Conservation (phyloP, 2,888 invertebrate species). For the Lepas anatifera region DNA sequence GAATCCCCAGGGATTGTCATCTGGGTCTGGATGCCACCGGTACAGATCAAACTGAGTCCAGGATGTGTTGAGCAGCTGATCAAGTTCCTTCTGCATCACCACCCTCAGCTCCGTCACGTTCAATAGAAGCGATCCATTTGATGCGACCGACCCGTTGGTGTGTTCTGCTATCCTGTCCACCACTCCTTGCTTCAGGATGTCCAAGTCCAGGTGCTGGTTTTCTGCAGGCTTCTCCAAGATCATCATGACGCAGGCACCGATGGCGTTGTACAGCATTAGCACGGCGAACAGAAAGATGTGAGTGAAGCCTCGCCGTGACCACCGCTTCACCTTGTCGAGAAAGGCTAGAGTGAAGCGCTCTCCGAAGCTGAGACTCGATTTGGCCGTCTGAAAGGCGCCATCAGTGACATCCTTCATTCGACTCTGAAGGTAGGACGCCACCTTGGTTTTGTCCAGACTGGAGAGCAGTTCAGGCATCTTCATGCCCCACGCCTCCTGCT, state of each 20-base stretch:
- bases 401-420: conserved; percentile 21
- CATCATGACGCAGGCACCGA: conserved; percentile 68
- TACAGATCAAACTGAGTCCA: conserved; percentile 31
- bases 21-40: conserved; percentile 33
- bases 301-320: conserved; percentile 76
- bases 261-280: conserved; percentile 60
- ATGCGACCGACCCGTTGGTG: neutral
- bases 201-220: conserved; percentile 22
- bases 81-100: conserved; percentile 11
- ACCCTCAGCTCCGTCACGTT: neutral
- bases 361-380: conserved; percentile 67
- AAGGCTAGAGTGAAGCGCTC: conserved; percentile 70
- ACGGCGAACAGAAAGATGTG: conserved; percentile 71
- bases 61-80: conserved; percentile 14
- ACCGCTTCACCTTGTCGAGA: conserved; percentile 52
- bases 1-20: conserved; percentile 56
- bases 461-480: neutral
- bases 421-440: conserved; percentile 18
- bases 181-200: conserved; percentile 35
- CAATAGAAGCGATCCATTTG: too few relatives aligned
- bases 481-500: neutral
- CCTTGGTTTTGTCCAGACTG: conserved; percentile 22
- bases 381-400: conserved; percentile 36
- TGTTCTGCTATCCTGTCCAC: too few relatives aligned
- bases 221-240: conserved; percentile 52